phyloP scores from a whole-genome alignment of 2,113 vertebrate species.

The Podocnemis expansa region DNA sequence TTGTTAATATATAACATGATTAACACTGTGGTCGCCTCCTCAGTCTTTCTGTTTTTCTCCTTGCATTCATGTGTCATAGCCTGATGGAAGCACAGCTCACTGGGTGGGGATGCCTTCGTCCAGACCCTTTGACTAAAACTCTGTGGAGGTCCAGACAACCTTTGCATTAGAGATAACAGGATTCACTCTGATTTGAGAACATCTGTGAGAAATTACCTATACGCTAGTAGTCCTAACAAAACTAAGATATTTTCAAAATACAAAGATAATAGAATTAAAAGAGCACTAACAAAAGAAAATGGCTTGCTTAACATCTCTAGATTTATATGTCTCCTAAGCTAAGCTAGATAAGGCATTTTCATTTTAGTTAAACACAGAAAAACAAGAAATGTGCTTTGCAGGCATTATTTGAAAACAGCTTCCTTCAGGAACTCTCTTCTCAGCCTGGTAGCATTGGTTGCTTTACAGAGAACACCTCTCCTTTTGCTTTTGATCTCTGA shows the following conservation, averaged over 20 bases:
- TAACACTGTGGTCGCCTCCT: neutral
- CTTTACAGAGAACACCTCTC: neutral
- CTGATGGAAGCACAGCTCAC: accelerated
- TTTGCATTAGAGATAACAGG: neutral
- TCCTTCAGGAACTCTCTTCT: neutral
- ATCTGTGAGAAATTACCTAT: neutral
- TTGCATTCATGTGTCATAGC: accelerated
- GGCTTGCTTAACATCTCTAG: neutral
- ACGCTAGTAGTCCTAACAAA: neutral
- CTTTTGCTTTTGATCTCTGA: neutral
- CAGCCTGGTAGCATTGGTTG: neutral
- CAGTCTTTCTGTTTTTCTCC: accelerated
- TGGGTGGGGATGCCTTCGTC: accelerated
- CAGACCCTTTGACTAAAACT: neutral
- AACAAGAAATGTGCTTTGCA: neutral
- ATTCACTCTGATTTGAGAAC: neutral
- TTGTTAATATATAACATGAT: neutral
- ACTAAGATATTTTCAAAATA: neutral
- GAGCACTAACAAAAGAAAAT: neutral
- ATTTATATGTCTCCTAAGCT: neutral
- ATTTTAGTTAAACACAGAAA: neutral
- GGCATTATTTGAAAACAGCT: neutral
- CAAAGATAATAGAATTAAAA: neutral
- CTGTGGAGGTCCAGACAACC: accelerated
- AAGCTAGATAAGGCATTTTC: neutral